Percentiles rank a stretch among this genome's conserved stretches.
These are phyloP conservation scores for Hypomesus transpacificus DNA, from an alignment of 2,113 vertebrate genomes.

Conservation along the genomic window DNA sequence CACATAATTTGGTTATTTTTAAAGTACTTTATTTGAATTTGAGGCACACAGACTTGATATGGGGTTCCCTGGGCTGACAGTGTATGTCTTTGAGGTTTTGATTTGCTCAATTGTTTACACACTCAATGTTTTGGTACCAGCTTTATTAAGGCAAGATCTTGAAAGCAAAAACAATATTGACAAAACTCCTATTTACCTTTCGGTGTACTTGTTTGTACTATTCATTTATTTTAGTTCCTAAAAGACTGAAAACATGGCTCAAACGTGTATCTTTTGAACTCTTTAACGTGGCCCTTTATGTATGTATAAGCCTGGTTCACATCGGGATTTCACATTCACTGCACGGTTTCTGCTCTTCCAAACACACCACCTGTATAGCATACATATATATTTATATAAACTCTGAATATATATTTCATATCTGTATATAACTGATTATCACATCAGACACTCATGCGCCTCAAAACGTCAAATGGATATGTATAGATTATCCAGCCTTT, in stretches of 20 bases:
- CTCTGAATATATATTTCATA: constrained; percentile 11
- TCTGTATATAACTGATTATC: constrained; percentile 27
- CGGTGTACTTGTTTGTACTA: no score
- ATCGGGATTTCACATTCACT: neutral
- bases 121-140: neutral
- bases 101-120: neutral
- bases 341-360: neutral
- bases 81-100: neutral
- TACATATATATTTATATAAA: constrained; percentile 5
- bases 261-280: neutral
- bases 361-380: constrained; percentile 11
- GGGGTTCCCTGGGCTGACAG: neutral
- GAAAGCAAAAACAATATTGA: no score
- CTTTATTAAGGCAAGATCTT: neutral
- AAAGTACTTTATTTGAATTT: constrained; percentile 10
- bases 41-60: constrained; percentile 11
- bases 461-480: constrained; percentile 26
- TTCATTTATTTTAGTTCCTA: no score
- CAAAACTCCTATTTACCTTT: no score
- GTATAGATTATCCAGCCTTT: constrained; percentile 19
- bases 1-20: neutral
- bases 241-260: no score
- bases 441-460: constrained; percentile 27
- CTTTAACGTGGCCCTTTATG: neutral
- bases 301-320: neutral